phyloP scores from a whole-genome alignment of 2,797 vertebrate species.

The Uromys caudimaculatus region DNA sequence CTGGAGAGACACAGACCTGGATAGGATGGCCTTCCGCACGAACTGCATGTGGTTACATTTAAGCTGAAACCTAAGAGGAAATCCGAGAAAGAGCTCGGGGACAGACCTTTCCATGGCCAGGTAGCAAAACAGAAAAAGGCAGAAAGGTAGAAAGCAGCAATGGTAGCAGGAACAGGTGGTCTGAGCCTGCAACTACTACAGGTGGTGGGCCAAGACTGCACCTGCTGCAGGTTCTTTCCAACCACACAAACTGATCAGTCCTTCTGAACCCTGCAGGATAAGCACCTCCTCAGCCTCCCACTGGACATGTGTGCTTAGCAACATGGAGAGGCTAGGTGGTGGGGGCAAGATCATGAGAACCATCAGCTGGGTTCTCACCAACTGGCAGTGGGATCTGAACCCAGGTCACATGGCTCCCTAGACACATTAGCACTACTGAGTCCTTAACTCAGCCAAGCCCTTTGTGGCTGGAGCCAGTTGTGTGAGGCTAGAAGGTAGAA shows the following conservation, averaged over 20 bases:
- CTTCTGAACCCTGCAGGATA: not conserved
- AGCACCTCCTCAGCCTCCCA: not conserved
- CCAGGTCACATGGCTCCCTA: not conserved
- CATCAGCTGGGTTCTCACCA: not conserved
- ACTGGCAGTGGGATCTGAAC: not conserved
- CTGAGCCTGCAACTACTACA: too few species aligned
- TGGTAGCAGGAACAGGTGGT: not conserved
- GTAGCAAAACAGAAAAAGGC: not conserved
- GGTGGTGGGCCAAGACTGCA: rapidly evolving
- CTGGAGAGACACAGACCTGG: not conserved
- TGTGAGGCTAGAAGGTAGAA: not conserved
- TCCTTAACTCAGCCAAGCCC: not conserved
- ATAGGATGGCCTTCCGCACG: not conserved
- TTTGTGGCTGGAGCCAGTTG: not conserved
- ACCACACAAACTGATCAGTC: rapidly evolving
- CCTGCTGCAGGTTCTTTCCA: not conserved
- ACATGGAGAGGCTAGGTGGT: not conserved
- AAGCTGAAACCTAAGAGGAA: not conserved
- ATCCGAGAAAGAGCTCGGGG: not conserved
- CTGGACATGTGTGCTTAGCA: not conserved
- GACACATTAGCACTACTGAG: too few species aligned
- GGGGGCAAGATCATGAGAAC: not conserved
- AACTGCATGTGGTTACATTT: not conserved
- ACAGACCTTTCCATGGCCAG: not conserved
- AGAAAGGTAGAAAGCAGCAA: not conserved